These are phyloP conservation scores for Pangasius mekongensis DNA, from an alignment of 2,797 vertebrate species.

Conservation along the genomic window DNA sequence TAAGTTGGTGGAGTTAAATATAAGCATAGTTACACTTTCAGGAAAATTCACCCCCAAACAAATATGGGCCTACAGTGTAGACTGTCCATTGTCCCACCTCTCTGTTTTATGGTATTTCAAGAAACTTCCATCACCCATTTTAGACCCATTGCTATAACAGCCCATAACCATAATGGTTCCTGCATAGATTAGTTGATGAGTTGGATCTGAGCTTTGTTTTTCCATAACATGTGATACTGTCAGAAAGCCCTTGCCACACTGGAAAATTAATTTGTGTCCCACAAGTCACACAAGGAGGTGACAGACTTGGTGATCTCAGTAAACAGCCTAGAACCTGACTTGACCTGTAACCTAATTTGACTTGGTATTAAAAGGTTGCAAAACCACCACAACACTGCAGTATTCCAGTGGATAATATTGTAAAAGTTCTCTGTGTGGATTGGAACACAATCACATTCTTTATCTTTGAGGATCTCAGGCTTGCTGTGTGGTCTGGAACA, in stretches of 20 bases:
- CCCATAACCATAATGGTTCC: not conserved
- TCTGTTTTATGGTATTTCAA: not conserved
- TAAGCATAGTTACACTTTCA: not conserved
- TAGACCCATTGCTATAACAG: not conserved
- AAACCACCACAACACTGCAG: not conserved
- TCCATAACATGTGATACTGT: constrained; percentile 36
- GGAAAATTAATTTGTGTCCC: constrained; percentile 37
- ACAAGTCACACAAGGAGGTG: constrained; percentile 28
- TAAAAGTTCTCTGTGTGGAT: not conserved
- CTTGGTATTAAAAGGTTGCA: not conserved
- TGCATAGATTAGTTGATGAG: constrained; percentile 23
- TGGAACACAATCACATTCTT: not conserved
- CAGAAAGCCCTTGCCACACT: constrained; percentile 34
- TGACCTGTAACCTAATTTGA: constrained; percentile 4
- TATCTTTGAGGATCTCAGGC: constrained; percentile 10
- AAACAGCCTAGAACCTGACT: not conserved
- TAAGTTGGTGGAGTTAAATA: not conserved
- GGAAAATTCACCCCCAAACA: not conserved
- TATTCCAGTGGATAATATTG: not conserved
- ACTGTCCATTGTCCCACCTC: not conserved
- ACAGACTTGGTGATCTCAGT: not conserved
- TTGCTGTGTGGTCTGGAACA: constrained; percentile 29
- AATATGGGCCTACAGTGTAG: not conserved
- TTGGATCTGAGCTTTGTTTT: constrained; percentile 35
- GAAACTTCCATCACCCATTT: not conserved